Base-by-base conservation (phyloP, 2,113 vertebrate genomes). In the Menidia beryllina region DNA sequence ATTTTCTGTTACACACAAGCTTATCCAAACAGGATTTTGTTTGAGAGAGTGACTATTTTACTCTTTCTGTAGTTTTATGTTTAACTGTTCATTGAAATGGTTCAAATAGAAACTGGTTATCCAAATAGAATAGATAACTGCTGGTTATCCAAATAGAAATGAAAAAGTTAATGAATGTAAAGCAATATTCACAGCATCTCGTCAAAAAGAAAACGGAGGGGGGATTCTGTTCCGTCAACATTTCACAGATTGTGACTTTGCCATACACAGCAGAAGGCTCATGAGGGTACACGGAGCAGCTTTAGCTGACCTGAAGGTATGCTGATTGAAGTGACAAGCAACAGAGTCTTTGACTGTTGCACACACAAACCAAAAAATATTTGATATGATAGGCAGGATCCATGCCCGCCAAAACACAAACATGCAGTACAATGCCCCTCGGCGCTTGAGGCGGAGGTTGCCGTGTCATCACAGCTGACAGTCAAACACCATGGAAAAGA, bases 381-480 rank as follows among this genome's bases (percentile, higher is more conserved):
- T 5, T 69, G 56, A 68, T 60, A 79, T 48, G 27, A 77, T 1
- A 69, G 23, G 3, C 71, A 6, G 2, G 51, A 52, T 48, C 43
- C 10, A 14, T 23, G 45, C 39, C 51, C 0, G 43, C 59, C 20
- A 15, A 43, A 73, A 43, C 60, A 79, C 80, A 60, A 19, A 60
- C 57, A 74, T n/a, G 60, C 69, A 72, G 52, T 0, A 27, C 52
- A 21, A 59, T 21, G 61, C 39, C 77, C 72, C 67, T 24, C 2
- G 39, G 54, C 59, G 56, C 36, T 25, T 1, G 25, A 62, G 71
- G 65, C 65, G 71, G 54, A 75, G 76, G 72, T 81, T 56, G 74
- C 80, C 15, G 71, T 57, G 77, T 85, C 85, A 82, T 81, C 82
- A 77, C 43, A 83, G 67, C 73, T 82, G 71, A 79, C 78, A 62